Base-by-base conservation (phyloP, 1,140 invertebrate genomes). In the Tetramorium alpestre region DNA sequence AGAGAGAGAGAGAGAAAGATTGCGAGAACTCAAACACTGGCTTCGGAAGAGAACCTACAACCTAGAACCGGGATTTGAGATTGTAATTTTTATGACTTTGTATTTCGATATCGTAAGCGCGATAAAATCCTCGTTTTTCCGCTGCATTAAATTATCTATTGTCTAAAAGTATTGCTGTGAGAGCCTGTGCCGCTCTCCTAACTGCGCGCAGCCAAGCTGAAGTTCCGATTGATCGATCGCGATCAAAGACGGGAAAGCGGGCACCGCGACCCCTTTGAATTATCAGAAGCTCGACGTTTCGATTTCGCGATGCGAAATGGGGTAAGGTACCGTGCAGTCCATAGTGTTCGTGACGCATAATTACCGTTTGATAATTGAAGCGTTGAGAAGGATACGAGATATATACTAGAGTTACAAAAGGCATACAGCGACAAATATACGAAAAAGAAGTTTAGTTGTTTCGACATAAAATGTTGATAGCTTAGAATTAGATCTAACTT, bases 341-440 rank as follows among this genome's bases (percentile, higher is more conserved):
- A 60, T 73, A 73, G 69, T 84, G 80, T 41, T 84, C 28, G 18
- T 84, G 80, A 84, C 69, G 80, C 69, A 84, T 84, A 84, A 84
- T 84, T 84, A 84, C 69, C 28, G 80, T 84, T 84, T 84, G 69
- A 62, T 84, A 84, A 84, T 84, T 75, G 54, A 75, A 84, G 51
- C 67, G 25, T 82, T 56, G 67, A 75, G 69, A 38, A 60, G 33
- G 64, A 11, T 81, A 41, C 10, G 10, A 22, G 22, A 38, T 72
- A 38, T 38, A 11, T 22, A 51, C 11, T 18, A 7, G 18, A 18
- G 5, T 41, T 49, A 60, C 16, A 7, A 33, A 56, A 75, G 44
- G 69, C 13, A 2, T 84, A 82, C 18, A 73, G 49, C 25, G 58
- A 47, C 47, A 41, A 73, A 73, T 41, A 22, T 13, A n/a, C 22